Percentiles rank a stretch among this genome's conserved stretches.
These are phyloP conservation scores for Ahaetulla prasina DNA, from an alignment of 2,113 vertebrate species.

Conservation along the genomic window DNA sequence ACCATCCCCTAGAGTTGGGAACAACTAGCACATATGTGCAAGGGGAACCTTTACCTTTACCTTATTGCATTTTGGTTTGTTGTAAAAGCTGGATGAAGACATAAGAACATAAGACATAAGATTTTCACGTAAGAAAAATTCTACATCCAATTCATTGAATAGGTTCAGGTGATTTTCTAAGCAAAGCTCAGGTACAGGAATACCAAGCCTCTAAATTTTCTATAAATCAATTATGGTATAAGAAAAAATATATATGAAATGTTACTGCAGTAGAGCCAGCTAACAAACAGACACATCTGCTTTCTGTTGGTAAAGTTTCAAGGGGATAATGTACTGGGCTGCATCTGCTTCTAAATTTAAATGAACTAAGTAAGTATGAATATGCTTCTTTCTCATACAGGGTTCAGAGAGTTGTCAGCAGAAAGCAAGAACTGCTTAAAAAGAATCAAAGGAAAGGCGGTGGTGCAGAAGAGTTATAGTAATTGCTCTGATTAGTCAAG, in stretches of 20 bases:
- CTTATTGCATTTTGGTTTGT: not conserved
- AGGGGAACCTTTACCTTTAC: no score
- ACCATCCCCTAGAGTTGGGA: no score
- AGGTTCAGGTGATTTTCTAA: not conserved
- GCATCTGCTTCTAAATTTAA: not conserved
- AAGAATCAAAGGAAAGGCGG: not conserved
- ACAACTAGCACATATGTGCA: no score
- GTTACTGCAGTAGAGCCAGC: not conserved
- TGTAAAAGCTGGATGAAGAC: not conserved
- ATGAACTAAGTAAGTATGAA: not conserved
- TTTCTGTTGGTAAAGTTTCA: not conserved
- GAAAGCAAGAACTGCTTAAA: not conserved
- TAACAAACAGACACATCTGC: not conserved
- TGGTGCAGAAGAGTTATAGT: not conserved
- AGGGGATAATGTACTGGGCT: not conserved
- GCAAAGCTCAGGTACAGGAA: no score
- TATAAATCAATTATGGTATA: not conserved
- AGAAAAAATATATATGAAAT: not conserved
- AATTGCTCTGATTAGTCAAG: not conserved
- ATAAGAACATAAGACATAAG: no score
- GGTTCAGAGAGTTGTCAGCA: not conserved
- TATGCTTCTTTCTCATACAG: not conserved
- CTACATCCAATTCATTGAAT: not conserved
- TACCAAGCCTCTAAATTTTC: not conserved
- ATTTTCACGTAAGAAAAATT: not conserved